Conservation (phyloP, 2,113 vertebrate species). For the Strix uralensis region DNA sequence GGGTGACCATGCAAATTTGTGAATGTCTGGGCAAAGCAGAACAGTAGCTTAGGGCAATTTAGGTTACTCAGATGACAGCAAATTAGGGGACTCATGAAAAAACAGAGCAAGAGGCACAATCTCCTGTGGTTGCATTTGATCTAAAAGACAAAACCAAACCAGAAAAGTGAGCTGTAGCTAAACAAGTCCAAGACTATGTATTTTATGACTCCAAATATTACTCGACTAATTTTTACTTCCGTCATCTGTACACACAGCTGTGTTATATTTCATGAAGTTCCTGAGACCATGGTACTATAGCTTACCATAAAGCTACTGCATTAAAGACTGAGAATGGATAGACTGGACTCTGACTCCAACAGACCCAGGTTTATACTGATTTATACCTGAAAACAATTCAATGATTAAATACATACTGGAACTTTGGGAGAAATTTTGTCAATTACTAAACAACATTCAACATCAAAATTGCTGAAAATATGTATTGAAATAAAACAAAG, state of each 20-base stretch:
- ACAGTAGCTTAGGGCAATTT: not conserved
- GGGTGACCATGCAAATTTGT: not conserved
- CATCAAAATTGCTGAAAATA: not conserved
- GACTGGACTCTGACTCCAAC: not conserved
- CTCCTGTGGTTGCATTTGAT: not conserved
- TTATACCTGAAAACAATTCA: not conserved
- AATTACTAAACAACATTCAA: not conserved
- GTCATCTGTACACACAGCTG: not conserved
- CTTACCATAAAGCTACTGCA: not conserved
- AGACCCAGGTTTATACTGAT: not conserved
- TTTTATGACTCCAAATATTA: not conserved
- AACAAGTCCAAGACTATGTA: not conserved
- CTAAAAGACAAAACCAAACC: not conserved
- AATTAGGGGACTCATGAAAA: not conserved
- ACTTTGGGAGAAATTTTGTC: not conserved
- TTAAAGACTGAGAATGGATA: not conserved
- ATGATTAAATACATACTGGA: not conserved
- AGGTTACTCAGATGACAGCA: not conserved
- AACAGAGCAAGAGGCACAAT: not conserved
- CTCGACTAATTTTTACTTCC: not conserved
- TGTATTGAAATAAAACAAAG: not conserved
- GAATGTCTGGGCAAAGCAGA: not conserved
- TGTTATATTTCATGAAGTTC: not conserved
- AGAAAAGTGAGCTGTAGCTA: not conserved
- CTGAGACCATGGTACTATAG: not conserved